phyloP scores from a whole-genome alignment of 2,797 vertebrate genomes.

The Lepilemur septentrionalis region DNA sequence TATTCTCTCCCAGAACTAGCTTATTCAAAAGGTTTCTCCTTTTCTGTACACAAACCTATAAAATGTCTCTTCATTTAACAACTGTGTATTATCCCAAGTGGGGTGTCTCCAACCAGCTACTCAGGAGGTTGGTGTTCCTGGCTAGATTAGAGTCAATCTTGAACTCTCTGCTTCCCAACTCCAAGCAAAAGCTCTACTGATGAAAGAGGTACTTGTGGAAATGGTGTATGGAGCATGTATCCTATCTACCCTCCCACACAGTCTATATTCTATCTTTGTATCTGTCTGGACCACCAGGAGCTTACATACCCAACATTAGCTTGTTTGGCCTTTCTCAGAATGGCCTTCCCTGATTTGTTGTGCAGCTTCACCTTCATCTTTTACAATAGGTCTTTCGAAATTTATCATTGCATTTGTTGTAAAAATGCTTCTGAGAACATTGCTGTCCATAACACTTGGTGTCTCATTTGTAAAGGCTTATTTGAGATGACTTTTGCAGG shows the following conservation, averaged over 20 bases:
- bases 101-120: neutral
- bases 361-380: neutral
- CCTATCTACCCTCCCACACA: neutral
- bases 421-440: neutral
- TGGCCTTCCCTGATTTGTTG: neutral
- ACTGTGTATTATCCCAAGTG: neutral
- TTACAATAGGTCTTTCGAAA: neutral
- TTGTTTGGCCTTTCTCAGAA: neutral
- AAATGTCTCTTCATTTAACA: neutral
- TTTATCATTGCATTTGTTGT: neutral
- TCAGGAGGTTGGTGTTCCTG: neutral
- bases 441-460: neutral
- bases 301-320: neutral
- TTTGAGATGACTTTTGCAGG: neutral
- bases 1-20: neutral
- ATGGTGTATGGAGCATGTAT: fast-evolving
- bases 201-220: neutral
- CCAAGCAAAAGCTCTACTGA: neutral
- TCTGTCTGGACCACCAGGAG: neutral
- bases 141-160: neutral
- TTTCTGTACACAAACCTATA: neutral
- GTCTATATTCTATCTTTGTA: neutral
- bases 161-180: neutral
- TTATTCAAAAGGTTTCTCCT: neutral
- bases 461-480: neutral